Conservation (phyloP, 2,113 vertebrate species). For the Danionella cerebrum region DNA sequence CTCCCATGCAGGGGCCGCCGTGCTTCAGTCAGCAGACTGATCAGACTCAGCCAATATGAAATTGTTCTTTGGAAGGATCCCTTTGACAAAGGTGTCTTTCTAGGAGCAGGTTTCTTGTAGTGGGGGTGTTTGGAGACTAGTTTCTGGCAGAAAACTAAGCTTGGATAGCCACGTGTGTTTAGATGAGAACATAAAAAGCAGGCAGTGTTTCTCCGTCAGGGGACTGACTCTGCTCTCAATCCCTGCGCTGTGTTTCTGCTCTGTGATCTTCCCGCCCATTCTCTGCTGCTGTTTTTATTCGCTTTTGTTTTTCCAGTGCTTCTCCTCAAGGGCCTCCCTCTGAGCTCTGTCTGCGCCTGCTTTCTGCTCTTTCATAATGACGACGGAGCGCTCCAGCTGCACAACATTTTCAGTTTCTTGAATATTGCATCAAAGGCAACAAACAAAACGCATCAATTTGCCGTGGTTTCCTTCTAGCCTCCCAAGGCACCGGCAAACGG, state of each 20-base stretch:
- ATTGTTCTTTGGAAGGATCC: too few species aligned
- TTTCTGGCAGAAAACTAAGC: conserved; percentile 62
- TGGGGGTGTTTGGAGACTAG: too few species aligned
- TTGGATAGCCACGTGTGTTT: conserved; percentile 42
- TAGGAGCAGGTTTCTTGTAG: too few species aligned
- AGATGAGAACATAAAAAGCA: conserved; percentile 74
- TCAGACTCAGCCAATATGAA: too few species aligned
- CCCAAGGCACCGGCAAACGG: conserved; percentile 28
- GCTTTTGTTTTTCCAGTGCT: conserved; percentile 46
- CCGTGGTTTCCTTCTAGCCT: conserved; percentile 47
- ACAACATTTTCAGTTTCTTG: conserved; percentile 23
- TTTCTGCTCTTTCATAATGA: background rate
- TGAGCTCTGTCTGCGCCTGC: conserved; percentile 10
- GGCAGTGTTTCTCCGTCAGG: conserved; percentile 73
- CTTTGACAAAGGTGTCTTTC: background rate
- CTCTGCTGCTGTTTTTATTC: conserved; percentile 55
- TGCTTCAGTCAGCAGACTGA: too few species aligned
- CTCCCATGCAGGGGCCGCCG: too few species aligned
- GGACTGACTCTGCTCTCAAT: conserved; percentile 74
- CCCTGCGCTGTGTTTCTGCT: conserved; percentile 72
- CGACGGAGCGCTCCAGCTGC: conserved; percentile 40
- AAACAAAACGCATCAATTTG: conserved; percentile 59
- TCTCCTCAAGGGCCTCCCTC: conserved; percentile 12
- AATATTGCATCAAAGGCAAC: conserved; percentile 45
- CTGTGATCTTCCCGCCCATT: conserved; percentile 50